Percentiles rank a stretch among this genome's conserved stretches.
phyloP scores from a whole-genome alignment of 37 sponge, comb jelly and placozoan genomes.

The Agelas oroides region DNA sequence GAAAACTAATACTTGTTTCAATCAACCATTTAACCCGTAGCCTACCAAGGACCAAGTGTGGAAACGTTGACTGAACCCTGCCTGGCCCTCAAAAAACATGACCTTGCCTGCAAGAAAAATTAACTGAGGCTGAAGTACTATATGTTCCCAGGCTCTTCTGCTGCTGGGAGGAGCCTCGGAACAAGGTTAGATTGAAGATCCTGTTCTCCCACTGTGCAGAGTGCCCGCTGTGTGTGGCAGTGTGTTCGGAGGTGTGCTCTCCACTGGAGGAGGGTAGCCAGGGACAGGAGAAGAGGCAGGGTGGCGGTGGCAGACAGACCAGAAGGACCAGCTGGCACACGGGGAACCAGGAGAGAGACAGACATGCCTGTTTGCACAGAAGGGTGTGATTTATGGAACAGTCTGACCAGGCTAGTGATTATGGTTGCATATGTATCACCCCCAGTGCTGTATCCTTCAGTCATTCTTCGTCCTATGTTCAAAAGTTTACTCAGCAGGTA shows the following conservation, averaged over 20 bases:
- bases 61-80: too few species aligned
- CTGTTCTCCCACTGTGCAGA: conserved; percentile 4
- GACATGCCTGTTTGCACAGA: not conserved
- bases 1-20: too few species aligned
- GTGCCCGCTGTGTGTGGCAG: not conserved
- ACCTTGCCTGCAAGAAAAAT: not conserved
- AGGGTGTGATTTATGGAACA: not conserved
- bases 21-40: too few species aligned
- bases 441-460: too few species aligned
- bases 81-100: too few species aligned
- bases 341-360: not conserved
- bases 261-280: conserved; percentile 56
- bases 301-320: not conserved
- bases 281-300: conserved; percentile 14
- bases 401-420: not conserved
- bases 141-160: too few species aligned
- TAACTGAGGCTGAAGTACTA: too few species aligned
- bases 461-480: too few species aligned
- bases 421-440: too few species aligned
- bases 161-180: not conserved
- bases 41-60: too few species aligned
- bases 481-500: too few species aligned
- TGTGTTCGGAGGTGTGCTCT: conserved; percentile 63
- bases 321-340: not conserved
- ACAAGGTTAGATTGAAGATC: not conserved